These are phyloP conservation scores for Sebastiscus tertius DNA, from an alignment of 2,797 vertebrate genomes.

Conservation along the genomic window DNA sequence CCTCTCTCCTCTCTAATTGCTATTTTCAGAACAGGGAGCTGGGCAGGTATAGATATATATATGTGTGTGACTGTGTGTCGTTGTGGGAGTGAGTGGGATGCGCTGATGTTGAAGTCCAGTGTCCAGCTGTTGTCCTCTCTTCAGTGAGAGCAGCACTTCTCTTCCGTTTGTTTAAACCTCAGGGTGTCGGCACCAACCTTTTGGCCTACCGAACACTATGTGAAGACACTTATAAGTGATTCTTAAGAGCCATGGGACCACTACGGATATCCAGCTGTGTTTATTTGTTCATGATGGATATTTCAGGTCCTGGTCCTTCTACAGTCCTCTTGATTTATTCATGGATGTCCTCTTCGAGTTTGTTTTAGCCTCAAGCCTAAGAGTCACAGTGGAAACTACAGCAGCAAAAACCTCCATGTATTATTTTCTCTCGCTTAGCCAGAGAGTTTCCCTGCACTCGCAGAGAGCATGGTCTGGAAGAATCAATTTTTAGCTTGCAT, in stretches of 20 bases:
- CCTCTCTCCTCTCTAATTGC: conserved; percentile 48
- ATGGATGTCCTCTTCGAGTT: conserved; percentile 30
- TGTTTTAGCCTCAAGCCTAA: conserved; percentile 30
- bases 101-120: conserved; percentile 36
- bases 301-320: conserved; percentile 36
- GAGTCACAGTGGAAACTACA: conserved; percentile 6
- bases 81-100: conserved; percentile 56
- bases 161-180: conserved; percentile 29
- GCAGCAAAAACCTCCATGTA: conserved; percentile 20
- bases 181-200: conserved; percentile 3
- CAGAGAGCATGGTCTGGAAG: not conserved
- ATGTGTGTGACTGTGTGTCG: not conserved
- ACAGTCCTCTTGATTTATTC: conserved; percentile 62
- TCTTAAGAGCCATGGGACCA: not conserved
- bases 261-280: conserved; percentile 24
- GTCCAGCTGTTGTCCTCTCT: conserved; percentile 42
- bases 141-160: conserved; percentile 26
- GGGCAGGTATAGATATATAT: conserved; percentile 35
- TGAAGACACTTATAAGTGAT: conserved; percentile 11
- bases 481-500: not conserved
- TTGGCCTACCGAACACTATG: not conserved
- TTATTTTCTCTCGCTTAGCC: not conserved
- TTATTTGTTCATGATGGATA: conserved; percentile 42
- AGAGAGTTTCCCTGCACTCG: not conserved
- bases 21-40: conserved; percentile 59